These are phyloP conservation scores for Acleris holmiana DNA, from an alignment of 2,888 invertebrate genomes.

Conservation along the genomic window DNA sequence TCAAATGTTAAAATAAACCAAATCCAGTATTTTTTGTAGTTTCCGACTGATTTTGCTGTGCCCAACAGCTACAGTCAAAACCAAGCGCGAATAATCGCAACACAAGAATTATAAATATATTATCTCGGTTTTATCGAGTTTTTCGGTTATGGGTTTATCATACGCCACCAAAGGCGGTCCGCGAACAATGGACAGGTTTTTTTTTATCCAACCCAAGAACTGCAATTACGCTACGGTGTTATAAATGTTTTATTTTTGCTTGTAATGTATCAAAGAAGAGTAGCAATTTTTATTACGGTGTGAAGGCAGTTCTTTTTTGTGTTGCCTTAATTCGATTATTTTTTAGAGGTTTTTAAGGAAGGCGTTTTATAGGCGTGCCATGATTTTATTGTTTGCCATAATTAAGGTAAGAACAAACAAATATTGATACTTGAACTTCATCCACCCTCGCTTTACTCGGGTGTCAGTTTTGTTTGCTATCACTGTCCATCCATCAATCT, in stretches of 20 bases:
- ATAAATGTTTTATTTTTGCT: conserved; percentile 17
- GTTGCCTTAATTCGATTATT: too few species aligned
- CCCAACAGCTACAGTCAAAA: conserved; percentile 13
- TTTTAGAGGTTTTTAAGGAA: neutral
- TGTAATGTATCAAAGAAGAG: conserved; percentile 8
- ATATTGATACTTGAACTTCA: too few species aligned
- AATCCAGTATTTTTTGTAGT: too few species aligned
- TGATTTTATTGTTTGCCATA: too few species aligned
- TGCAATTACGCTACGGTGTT: conserved; percentile 32
- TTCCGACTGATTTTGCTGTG: conserved; percentile 14
- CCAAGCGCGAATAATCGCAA: conserved; percentile 73
- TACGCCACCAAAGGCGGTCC: conserved; percentile 32
- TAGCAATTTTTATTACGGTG: neutral
- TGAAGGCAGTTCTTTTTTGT: neutral
- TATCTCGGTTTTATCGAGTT: conserved; percentile 43
- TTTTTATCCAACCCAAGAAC: conserved; percentile 12
- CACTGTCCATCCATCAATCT: too few species aligned
- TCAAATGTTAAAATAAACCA: too few species aligned
- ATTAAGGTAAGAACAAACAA: too few species aligned
- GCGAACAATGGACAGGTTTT: conserved; percentile 27
- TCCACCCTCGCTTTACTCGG: too few species aligned
- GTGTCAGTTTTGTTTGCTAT: too few species aligned
- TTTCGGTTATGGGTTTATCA: conserved; percentile 38
- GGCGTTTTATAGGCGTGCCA: too few species aligned
- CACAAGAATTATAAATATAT: conserved; percentile 52